These are phyloP conservation scores for Iphiclides podalirius DNA, from an alignment of 2,888 invertebrate genomes.

Conservation along the genomic window DNA sequence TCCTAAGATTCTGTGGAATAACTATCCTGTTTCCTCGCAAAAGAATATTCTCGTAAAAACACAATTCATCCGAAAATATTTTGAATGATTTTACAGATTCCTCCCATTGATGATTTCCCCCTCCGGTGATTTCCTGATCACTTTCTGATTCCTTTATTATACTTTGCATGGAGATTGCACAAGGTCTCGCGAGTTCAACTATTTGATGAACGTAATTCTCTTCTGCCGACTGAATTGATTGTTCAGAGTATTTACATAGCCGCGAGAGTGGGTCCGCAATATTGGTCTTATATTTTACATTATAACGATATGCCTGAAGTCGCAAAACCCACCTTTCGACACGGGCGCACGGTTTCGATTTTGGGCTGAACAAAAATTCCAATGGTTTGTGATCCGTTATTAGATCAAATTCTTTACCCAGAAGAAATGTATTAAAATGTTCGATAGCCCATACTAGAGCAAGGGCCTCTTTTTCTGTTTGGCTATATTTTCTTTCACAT, in stretches of 20 bases:
- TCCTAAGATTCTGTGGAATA: conserved; percentile 24
- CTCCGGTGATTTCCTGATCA: conserved; percentile 20
- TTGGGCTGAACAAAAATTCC: conserved; percentile 27
- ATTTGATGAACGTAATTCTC: conserved; percentile 26
- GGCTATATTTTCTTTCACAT: conserved; percentile 20
- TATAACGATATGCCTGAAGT: conserved; percentile 29
- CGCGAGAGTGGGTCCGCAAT: conserved; percentile 31
- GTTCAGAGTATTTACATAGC: not conserved
- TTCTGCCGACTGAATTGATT: not conserved
- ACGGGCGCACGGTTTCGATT: conserved; percentile 42
- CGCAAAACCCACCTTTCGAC: conserved; percentile 33
- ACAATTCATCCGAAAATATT: conserved; percentile 22
- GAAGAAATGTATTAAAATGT: too few relatives aligned
- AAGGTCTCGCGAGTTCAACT: conserved; percentile 15
- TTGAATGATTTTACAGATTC: conserved; percentile 20
- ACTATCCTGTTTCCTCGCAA: conserved; percentile 28
- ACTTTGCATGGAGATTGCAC: too few relatives aligned
- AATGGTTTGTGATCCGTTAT: conserved; percentile 33
- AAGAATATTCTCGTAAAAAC: conserved; percentile 23
- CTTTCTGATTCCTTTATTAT: too few relatives aligned
- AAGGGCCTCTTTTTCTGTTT: conserved; percentile 20
- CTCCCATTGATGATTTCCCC: conserved; percentile 22
- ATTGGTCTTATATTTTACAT: conserved; percentile 31
- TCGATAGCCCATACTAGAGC: too few relatives aligned
- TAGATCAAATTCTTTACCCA: too few relatives aligned